Percentiles rank a stretch among this genome's conserved stretches.
These are phyloP conservation scores for Tichodroma muraria DNA, from an alignment of 2,113 vertebrate genomes.

Conservation along the genomic window DNA sequence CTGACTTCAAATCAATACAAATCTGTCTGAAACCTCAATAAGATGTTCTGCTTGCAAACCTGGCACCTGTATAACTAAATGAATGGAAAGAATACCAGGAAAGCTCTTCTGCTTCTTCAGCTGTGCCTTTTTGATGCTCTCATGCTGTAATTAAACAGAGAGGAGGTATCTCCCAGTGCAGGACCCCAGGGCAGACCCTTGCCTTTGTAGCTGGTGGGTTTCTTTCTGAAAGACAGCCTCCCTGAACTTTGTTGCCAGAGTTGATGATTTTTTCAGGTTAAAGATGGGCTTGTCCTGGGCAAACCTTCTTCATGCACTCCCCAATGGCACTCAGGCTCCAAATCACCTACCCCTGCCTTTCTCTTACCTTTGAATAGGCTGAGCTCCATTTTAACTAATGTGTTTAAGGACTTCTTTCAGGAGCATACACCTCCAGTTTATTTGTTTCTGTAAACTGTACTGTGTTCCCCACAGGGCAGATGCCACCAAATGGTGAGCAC, in stretches of 20 bases:
- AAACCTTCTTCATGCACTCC: background rate
- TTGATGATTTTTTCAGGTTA: background rate
- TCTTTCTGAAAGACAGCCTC: background rate
- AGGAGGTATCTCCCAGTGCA: background rate
- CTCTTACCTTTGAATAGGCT: background rate
- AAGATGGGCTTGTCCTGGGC: background rate
- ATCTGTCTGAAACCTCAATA: constrained; percentile 3
- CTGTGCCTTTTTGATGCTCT: background rate
- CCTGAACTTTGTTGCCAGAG: background rate
- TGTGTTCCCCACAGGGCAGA: background rate
- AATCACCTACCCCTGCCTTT: background rate
- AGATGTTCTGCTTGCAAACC: background rate
- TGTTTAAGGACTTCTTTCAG: background rate
- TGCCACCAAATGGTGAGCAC: fast-evolving
- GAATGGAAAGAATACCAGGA: background rate
- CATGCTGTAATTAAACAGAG: background rate
- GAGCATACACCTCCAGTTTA: background rate
- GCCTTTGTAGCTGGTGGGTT: background rate
- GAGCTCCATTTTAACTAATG: background rate
- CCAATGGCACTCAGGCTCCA: fast-evolving
- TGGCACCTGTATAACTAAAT: background rate
- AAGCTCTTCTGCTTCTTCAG: background rate
- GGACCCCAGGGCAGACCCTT: background rate
- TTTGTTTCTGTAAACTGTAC: background rate
- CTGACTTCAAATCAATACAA: constrained; percentile 33